Percentiles rank a stretch among this genome's conserved stretches.
Evolutionary conservation across 1,140 invertebrate species (phyloP).

Genomic region (Papilio polyxenes): DNA sequence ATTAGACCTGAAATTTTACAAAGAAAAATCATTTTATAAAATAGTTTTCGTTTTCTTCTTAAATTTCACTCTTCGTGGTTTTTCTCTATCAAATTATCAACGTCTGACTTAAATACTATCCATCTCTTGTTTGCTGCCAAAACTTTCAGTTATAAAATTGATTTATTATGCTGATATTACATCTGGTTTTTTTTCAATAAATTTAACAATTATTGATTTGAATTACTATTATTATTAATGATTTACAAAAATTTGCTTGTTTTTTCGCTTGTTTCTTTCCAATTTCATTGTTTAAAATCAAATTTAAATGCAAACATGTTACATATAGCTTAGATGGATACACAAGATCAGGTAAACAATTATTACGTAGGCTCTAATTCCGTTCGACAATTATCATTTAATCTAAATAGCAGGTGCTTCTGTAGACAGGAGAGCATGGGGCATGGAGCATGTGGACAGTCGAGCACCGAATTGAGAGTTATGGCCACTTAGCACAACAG

Average conservation of each 20-base stretch:
- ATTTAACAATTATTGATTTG: not conserved
- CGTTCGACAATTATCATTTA: not conserved
- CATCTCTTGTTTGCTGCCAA: not conserved
- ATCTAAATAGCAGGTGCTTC: constrained; percentile 30
- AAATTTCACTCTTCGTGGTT: too few relatives aligned
- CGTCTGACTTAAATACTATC: not conserved
- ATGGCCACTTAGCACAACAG: constrained; percentile 39
- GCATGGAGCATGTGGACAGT: not conserved
- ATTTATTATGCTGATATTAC: not conserved
- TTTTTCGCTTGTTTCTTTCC: not conserved
- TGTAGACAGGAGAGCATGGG: not conserved
- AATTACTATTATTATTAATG: too few relatives aligned
- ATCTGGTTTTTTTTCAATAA: not conserved
- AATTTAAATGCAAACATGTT: not conserved
- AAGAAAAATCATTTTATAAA: too few relatives aligned
- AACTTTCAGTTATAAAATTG: not conserved
- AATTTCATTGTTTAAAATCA: not conserved
- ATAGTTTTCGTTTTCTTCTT: too few relatives aligned
- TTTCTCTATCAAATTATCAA: not conserved
- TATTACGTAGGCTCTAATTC: not conserved
- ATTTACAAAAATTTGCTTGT: not conserved
- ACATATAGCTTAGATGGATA: not conserved
- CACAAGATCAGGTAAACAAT: not conserved
- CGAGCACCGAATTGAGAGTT: constrained; percentile 21
- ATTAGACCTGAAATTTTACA: too few relatives aligned